Conservation (phyloP, 1,140 invertebrate species). For the Eriocheir sinensis region DNA sequence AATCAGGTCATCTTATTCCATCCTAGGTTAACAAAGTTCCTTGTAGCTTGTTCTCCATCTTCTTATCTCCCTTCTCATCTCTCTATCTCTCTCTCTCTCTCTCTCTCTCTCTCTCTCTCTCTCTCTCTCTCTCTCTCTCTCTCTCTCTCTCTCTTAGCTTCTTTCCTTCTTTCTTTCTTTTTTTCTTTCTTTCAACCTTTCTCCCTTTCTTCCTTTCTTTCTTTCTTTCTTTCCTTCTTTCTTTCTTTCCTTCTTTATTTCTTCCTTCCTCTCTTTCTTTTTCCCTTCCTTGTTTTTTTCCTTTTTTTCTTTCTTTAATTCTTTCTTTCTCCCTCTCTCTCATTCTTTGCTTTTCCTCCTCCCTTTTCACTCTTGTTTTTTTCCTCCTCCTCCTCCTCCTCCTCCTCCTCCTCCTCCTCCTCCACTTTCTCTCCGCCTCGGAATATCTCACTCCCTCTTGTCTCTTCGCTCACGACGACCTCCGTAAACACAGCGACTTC, state of each 20-base stretch:
- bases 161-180: no score
- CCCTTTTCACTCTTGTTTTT: not conserved
- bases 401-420: not conserved
- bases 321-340: not conserved
- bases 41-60: not conserved
- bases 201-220: no score
- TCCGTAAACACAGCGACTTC: not conserved
- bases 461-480: no score
- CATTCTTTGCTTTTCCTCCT: not conserved
- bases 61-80: conserved; percentile 2
- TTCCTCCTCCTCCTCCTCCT: not conserved
- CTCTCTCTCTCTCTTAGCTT: no score
- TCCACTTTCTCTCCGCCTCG: not conserved
- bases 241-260: no score
- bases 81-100: conserved; percentile 38
- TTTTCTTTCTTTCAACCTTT: no score
- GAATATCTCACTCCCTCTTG: not conserved
- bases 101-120: not conserved
- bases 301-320: not conserved
- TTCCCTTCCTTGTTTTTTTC: no score
- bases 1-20: no score
- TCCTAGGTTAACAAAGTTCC: not conserved
- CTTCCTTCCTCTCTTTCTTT: no score
- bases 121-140: not conserved
- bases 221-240: no score